Conservation (phyloP, 2,113 vertebrate species). For the Cynopterus brachyotis region DNA sequence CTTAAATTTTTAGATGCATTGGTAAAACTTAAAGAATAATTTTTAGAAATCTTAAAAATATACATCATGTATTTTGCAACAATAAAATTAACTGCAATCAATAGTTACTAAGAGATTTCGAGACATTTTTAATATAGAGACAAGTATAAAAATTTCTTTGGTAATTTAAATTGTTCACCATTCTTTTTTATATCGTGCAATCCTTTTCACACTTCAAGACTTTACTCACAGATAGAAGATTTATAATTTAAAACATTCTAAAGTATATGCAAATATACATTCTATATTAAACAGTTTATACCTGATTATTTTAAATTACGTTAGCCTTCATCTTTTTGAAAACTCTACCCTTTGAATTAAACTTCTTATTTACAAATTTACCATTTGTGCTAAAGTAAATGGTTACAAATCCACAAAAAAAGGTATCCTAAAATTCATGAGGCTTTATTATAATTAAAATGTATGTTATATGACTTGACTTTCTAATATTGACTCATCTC, state of each 20-base stretch:
- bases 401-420: neutral
- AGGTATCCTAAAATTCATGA: neutral
- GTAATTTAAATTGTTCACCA: neutral
- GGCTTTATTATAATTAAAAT: neutral
- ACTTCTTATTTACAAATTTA: neutral
- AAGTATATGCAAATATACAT: neutral
- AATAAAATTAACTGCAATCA: neutral
- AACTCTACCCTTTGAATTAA: neutral
- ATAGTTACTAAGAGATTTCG: neutral
- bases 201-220: neutral
- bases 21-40: neutral
- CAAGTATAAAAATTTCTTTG: neutral
- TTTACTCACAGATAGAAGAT: neutral
- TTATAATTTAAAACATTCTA: neutral
- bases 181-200: neutral
- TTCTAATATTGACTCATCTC: neutral
- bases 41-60: neutral
- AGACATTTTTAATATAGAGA: neutral
- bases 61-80: neutral
- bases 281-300: neutral
- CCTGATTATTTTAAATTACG: conserved; percentile 36
- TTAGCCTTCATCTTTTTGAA: neutral
- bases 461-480: neutral
- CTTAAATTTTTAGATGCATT: neutral
- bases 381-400: neutral